phyloP scores from a whole-genome alignment of 2,888 invertebrate genomes.

The Troglohyphantes excavatus region DNA sequence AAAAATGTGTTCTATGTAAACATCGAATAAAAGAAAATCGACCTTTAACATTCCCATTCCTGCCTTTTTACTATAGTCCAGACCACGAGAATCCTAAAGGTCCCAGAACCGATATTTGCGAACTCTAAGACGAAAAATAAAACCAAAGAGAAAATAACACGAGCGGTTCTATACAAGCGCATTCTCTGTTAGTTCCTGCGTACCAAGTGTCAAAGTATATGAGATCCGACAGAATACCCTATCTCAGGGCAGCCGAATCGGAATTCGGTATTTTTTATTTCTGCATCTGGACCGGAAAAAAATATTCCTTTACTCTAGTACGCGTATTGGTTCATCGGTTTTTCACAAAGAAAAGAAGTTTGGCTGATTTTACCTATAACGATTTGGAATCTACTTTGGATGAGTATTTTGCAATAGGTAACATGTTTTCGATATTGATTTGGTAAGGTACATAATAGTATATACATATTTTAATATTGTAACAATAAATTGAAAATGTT shows the following conservation, averaged over 20 bases:
- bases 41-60: slow-evolving; percentile 15
- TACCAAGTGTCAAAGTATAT: slow-evolving; percentile 36
- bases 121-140: slow-evolving; percentile 19
- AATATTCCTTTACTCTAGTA: slow-evolving; percentile 2
- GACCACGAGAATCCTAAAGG: not conserved
- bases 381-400: slow-evolving; percentile 35
- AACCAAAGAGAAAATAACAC: slow-evolving; percentile 11
- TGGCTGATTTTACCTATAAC: slow-evolving; percentile 39
- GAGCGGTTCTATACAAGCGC: not conserved
- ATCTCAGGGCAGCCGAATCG: slow-evolving; percentile 22
- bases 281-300: not conserved
- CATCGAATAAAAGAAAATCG: slow-evolving; percentile 19
- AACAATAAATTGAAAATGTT: too few relatives aligned
- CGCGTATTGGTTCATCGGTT: slow-evolving; percentile 47
- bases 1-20: slow-evolving; percentile 7
- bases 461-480: too few relatives aligned
- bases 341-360: slow-evolving; percentile 14
- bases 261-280: slow-evolving; percentile 22
- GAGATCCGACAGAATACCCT: slow-evolving; percentile 24
- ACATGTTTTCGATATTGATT: slow-evolving; percentile 18
- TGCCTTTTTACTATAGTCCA: not conserved
- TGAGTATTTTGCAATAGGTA: slow-evolving; percentile 16
- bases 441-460: too few relatives aligned
- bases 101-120: slow-evolving; percentile 30
- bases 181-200: not conserved